phyloP scores from a whole-genome alignment of 1,140 invertebrate genomes.

The Drosophila prosaltans region DNA sequence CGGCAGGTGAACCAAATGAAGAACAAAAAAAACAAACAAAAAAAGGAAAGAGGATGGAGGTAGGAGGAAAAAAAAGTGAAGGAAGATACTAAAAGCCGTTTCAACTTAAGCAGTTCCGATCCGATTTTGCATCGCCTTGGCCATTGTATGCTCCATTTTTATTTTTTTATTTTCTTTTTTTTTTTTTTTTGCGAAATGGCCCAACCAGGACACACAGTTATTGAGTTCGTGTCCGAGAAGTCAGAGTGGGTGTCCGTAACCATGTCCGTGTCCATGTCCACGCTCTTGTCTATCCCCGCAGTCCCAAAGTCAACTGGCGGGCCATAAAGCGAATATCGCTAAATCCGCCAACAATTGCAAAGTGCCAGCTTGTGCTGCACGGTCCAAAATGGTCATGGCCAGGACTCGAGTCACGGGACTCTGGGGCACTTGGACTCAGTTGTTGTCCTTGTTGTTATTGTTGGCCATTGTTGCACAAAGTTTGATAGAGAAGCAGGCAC shows the following conservation, averaged over 20 bases:
- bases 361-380: conserved; percentile 52
- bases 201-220: conserved; percentile 17
- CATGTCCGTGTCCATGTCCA: not conserved
- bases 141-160: conserved; percentile 23
- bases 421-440: not conserved
- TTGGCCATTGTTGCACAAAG: conserved; percentile 55
- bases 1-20: conserved; percentile 6
- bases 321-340: conserved; percentile 69
- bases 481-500: conserved; percentile 48
- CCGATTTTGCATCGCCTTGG: conserved; percentile 55
- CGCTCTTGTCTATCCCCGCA: conserved; percentile 21
- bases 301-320: conserved; percentile 48
- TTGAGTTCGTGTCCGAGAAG: conserved; percentile 10
- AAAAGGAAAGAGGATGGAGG: not conserved
- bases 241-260: not conserved
- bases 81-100: conserved; percentile 53
- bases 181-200: conserved; percentile 15
- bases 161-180: not conserved
- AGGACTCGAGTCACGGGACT: not conserved
- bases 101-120: conserved; percentile 70
- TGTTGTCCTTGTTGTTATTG: conserved; percentile 12
- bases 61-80: not conserved
- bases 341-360: conserved; percentile 64
- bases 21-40: conserved; percentile 2
- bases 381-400: conserved; percentile 42